These are phyloP conservation scores for Syngnathus typhle DNA, from an alignment of 2,113 vertebrate genomes.

Conservation along the genomic window DNA sequence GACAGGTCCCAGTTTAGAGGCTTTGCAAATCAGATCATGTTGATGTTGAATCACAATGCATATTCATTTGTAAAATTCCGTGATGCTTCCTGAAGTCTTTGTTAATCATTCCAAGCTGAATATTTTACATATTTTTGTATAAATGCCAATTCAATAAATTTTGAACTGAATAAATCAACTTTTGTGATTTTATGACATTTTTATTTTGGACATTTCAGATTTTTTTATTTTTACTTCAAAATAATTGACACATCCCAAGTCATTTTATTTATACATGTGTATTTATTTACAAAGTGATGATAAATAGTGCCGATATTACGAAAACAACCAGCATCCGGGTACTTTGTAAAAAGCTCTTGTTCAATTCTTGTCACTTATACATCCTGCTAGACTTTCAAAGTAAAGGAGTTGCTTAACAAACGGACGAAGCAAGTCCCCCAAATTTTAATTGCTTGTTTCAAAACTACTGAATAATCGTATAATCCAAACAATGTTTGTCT, in stretches of 20 bases:
- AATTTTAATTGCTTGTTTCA: neutral
- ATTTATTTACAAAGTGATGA: neutral
- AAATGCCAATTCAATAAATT: conserved; percentile 19
- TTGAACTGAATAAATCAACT: conserved; percentile 32
- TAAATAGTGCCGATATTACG: neutral
- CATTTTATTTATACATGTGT: neutral
- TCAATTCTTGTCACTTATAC: neutral
- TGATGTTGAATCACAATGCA: neutral
- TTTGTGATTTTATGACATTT: neutral
- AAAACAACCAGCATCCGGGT: conserved; percentile 15
- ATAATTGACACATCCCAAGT: neutral
- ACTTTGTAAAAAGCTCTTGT: neutral
- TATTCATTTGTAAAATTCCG: neutral
- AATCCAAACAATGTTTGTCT: neutral
- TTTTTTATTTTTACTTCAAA: no score
- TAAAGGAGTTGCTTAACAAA: neutral
- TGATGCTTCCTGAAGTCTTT: neutral
- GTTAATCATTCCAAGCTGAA: conserved; percentile 13
- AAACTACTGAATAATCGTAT: neutral
- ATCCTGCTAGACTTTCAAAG: conserved; percentile 7
- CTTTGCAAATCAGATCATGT: neutral
- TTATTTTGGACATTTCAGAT: neutral
- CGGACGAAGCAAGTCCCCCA: neutral
- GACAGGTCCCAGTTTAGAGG: conserved; percentile 70
- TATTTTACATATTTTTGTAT: conserved; percentile 23